Percentiles rank a stretch among this genome's conserved stretches.
These are phyloP conservation scores for Peucedramus taeniatus DNA, from an alignment of 2,113 vertebrate species.

Conservation along the genomic window DNA sequence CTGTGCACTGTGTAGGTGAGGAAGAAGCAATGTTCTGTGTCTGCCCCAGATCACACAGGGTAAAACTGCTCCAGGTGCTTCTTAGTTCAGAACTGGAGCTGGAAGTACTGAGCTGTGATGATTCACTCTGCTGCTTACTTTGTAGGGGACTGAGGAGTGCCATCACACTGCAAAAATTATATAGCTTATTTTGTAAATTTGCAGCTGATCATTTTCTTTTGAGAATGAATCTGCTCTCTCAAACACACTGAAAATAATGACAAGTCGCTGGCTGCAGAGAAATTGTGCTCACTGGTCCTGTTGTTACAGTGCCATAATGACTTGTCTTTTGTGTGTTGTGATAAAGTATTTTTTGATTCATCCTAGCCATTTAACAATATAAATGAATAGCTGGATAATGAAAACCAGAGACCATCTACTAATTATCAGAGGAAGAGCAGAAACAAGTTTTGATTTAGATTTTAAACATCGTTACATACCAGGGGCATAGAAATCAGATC, in stretches of 20 bases:
- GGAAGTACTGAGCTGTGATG: fast-evolving
- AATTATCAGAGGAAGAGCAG: not conserved
- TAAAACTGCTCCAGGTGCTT: not conserved
- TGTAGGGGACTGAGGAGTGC: not conserved
- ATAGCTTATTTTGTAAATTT: not conserved
- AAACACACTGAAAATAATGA: not conserved
- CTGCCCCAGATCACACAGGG: not conserved
- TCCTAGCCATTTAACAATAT: not conserved
- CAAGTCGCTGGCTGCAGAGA: not conserved
- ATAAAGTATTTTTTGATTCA: not conserved
- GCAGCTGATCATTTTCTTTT: not conserved
- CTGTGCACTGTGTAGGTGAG: not conserved
- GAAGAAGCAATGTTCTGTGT: not conserved
- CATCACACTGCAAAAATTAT: not conserved
- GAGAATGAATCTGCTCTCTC: not conserved
- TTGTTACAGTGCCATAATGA: not conserved
- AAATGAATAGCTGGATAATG: not conserved
- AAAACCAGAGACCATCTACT: not conserved
- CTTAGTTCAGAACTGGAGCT: not conserved
- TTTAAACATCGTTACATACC: not conserved
- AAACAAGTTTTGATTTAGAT: not conserved
- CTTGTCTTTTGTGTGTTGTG: not conserved
- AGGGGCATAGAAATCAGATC: not conserved
- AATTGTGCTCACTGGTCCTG: fast-evolving
- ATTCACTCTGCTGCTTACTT: not conserved